phyloP scores from a whole-genome alignment of 2,797 vertebrate genomes.

The Diplodus sargus region DNA sequence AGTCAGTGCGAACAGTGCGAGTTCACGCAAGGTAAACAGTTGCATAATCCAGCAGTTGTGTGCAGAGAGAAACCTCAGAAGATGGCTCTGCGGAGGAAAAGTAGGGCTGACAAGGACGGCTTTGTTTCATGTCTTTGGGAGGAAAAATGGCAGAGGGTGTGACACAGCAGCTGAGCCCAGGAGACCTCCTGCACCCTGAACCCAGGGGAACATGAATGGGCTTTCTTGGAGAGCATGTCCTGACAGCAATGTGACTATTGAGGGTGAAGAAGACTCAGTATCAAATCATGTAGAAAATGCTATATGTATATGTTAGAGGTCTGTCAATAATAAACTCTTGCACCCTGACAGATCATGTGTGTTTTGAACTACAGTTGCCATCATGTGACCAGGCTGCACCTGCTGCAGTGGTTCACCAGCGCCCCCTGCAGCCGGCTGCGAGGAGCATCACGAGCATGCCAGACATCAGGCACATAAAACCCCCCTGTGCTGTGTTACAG shows the following conservation, averaged over 20 bases:
- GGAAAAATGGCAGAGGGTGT: background rate
- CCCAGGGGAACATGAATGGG: background rate
- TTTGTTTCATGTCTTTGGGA: background rate
- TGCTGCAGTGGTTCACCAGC: conserved; percentile 56
- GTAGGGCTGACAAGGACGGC: conserved; percentile 5
- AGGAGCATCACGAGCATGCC: conserved; percentile 1
- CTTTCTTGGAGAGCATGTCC: background rate
- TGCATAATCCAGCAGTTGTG: conserved; percentile 6
- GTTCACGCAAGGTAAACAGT: conserved; percentile 18
- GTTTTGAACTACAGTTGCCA: conserved; percentile 32
- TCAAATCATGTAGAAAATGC: background rate
- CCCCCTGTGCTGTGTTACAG: background rate
- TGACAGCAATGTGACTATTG: background rate
- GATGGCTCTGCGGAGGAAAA: conserved; percentile 1
- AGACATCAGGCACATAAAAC: background rate
- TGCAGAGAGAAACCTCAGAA: background rate
- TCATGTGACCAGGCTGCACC: conserved; percentile 24
- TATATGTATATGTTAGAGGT: background rate
- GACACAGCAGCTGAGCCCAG: background rate
- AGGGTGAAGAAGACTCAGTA: background rate
- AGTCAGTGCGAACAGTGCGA: conserved; percentile 1
- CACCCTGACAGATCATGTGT: conserved; percentile 18
- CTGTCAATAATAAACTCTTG: background rate
- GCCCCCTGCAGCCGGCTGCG: conserved; percentile 53
- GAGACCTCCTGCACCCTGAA: background rate